Conservation (phyloP, 2,888 invertebrate species). For the Halictus quadricinctus region DNA sequence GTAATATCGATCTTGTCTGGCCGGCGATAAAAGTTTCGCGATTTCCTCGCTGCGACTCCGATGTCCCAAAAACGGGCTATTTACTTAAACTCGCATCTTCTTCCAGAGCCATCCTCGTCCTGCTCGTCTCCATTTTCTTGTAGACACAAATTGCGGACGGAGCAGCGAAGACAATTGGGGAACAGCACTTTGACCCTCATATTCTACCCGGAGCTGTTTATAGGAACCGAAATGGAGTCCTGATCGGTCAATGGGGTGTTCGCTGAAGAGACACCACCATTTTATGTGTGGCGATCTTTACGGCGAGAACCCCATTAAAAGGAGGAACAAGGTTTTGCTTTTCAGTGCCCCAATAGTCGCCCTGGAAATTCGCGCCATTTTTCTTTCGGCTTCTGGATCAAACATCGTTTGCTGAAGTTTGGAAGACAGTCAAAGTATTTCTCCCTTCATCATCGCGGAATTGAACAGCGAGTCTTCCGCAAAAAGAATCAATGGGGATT, state of each 20-base stretch:
- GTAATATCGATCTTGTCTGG: slow-evolving; percentile 60
- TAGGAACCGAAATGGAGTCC: neutral
- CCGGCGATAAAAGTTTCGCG: slow-evolving; percentile 46
- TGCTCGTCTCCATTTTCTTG: neutral
- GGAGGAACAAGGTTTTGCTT: neutral
- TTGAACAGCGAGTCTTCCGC: no score
- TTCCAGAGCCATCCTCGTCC: no score
- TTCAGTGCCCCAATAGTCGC: neutral
- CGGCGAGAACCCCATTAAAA: neutral
- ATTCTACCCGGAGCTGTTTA: neutral
- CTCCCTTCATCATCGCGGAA: no score
- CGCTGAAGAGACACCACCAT: neutral
- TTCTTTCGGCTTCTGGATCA: neutral
- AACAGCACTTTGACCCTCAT: neutral
- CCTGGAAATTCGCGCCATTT: neutral
- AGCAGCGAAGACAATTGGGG: neutral
- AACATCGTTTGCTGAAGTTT: neutral
- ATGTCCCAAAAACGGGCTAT: slow-evolving; percentile 18
- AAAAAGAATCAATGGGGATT: no score
- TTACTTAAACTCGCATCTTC: slow-evolving; percentile 2
- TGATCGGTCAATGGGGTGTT: neutral
- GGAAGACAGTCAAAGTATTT: no score
- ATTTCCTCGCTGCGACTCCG: slow-evolving; percentile 13
- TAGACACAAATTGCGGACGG: neutral
- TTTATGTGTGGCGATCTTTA: neutral